phyloP scores from a whole-genome alignment of 1,140 invertebrate genomes.

The Philotrypesis tridentata region DNA sequence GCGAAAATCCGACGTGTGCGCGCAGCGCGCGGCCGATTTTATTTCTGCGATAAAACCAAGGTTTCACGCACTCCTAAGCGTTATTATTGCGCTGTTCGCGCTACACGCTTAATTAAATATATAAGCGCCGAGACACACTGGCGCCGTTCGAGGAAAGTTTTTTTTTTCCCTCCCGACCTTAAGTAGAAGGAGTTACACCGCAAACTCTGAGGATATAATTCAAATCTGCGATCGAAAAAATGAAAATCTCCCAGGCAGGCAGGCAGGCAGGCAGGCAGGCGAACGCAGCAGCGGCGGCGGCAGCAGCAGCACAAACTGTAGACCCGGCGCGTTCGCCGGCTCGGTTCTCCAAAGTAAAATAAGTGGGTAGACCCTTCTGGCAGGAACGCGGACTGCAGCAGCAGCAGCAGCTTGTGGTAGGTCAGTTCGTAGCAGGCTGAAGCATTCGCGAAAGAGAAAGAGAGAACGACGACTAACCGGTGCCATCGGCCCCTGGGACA shows the following conservation, averaged over 20 bases:
- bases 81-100: background rate
- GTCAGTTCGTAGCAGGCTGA: constrained; percentile 61
- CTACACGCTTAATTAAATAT: background rate
- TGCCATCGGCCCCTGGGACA: constrained; percentile 64
- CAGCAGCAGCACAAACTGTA: background rate
- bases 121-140: background rate
- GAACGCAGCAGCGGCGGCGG: no score
- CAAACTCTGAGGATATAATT: no score
- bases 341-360: constrained; percentile 62
- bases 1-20: background rate
- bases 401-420: constrained; percentile 60
- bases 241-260: background rate
- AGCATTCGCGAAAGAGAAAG: constrained; percentile 58
- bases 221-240: background rate
- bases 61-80: background rate
- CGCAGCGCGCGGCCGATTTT: background rate
- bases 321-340: background rate
- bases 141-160: background rate
- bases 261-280: no score
- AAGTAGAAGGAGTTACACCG: no score
- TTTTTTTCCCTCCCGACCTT: no score
- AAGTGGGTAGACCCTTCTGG: constrained; percentile 51
- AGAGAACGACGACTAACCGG: constrained; percentile 21
- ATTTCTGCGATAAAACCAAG: background rate
- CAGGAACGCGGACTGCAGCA: constrained; percentile 55